phyloP scores from a whole-genome alignment of 2,888 invertebrate genomes.

The Mimas tiliae region DNA sequence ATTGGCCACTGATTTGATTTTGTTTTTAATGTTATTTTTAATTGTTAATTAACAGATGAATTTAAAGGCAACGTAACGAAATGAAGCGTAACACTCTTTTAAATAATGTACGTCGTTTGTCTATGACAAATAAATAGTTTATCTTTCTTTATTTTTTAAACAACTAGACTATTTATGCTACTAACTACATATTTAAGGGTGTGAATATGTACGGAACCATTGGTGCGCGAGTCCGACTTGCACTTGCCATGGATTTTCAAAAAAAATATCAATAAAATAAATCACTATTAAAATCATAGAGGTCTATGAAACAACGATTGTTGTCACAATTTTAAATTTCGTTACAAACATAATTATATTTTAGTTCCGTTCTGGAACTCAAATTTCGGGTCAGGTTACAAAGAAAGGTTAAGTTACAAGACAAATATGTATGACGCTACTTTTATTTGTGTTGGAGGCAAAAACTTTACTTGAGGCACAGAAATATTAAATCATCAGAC shows the following conservation, averaged over 20 bases:
- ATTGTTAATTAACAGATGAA: no score
- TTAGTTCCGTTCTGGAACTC: constrained; percentile 17
- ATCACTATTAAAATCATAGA: not conserved
- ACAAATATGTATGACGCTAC: constrained; percentile 7
- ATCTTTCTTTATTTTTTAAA: no score
- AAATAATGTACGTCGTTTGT: no score
- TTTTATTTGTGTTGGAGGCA: constrained; percentile 14
- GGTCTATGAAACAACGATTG: not conserved
- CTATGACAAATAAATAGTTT: no score
- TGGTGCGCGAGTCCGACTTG: no score
- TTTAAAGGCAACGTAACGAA: not conserved
- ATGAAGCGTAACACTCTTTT: no score
- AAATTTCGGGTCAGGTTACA: constrained; percentile 12
- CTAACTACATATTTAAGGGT: no score
- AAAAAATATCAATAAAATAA: not conserved
- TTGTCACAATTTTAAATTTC: constrained; percentile 6
- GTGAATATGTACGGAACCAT: no score
- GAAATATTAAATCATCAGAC: not conserved
- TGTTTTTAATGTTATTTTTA: not conserved
- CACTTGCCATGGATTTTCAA: not conserved
- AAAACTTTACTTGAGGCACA: not conserved
- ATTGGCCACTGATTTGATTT: not conserved
- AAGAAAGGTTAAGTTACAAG: constrained; percentile 3
- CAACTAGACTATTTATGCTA: no score
- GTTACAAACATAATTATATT: constrained; percentile 5